Percentiles rank a stretch among this genome's conserved stretches.
phyloP scores from a whole-genome alignment of 2,888 invertebrate genomes.

The Drosophila dives region DNA sequence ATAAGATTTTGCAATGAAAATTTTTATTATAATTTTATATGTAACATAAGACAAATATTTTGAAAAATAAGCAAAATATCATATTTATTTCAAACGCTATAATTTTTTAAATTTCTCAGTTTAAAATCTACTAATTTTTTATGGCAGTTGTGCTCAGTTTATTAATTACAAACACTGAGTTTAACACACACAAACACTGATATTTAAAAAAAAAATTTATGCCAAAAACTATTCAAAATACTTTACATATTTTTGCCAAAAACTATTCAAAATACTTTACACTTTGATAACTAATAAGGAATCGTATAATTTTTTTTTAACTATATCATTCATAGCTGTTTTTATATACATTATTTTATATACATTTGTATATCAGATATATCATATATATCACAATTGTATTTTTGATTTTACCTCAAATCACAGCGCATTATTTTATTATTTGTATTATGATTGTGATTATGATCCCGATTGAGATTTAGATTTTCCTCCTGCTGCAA shows the following conservation, averaged over 20 bases:
- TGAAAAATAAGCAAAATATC: neutral
- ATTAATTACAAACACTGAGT: neutral
- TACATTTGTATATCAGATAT: too few species aligned
- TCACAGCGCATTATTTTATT: constrained; percentile 71
- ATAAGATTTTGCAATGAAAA: neutral
- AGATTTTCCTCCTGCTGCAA: constrained; percentile 37
- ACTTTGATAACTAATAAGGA: neutral
- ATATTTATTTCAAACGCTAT: neutral
- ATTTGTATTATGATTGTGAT: constrained; percentile 51
- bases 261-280: neutral
- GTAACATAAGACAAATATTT: neutral
- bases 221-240: too few species aligned
- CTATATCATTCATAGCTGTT: too few species aligned
- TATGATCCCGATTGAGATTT: constrained; percentile 49
- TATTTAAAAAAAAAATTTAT: neutral
- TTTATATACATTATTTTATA: too few species aligned
- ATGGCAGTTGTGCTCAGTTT: neutral
- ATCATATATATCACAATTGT: neutral
- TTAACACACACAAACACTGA: too few species aligned
- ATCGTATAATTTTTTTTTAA: too few species aligned
- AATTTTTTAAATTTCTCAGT: neutral
- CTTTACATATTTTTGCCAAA: too few species aligned
- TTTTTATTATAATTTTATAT: neutral
- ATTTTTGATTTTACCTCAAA: constrained; percentile 37
- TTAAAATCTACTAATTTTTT: neutral